Evolutionary conservation across 2,888 invertebrate species (phyloP), one percentile per base, ranked within the genome.

Genomic region (Eupithecia insigniata): DNA sequence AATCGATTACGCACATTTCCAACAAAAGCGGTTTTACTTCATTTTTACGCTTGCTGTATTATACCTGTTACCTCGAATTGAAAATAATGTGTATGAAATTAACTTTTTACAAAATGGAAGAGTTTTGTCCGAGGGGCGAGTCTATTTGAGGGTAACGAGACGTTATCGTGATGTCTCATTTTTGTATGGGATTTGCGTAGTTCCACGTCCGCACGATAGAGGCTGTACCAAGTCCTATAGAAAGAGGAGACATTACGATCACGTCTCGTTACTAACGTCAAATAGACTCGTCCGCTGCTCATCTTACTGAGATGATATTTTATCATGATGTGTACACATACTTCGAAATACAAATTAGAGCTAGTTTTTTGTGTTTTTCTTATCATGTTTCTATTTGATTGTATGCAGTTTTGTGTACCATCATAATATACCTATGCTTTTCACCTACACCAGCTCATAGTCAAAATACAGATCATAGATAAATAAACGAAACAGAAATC

Each of bases 1-100:
- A 67, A 36, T 61, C 43, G 12, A 51, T 55, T 43, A 71, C 43
- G 64, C 67, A 46, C 30, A 70, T 43, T 58, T 32, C 68, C 58
- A 70, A 70, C 34, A 60, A 46, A 69, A 58, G 26, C 62, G n/a
- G 34, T 32, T 18, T 34, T 36, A 7, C 32, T 34, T n/a, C 10
- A 12, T 64, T 32, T 2, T 26, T 39, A 64, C 10, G 64, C 64
- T 64, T 64, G 36, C 32, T 55, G 34, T 55, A 5, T 30, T 7
- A 60, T 60, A 26, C 22, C 22, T 62, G 34, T 32, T n/a, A 34
- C n/a, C 4, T 26, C 12, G 26, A 14, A 22, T 51, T 26, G 2
- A 46, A 46, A 3, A 8, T 7, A 5, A 43, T 34, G 12, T 39
- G 46, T n/a, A 46, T 8, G n/a, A 46, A 46, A n/a, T n/a, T 46